Evolutionary conservation across 2,113 vertebrate species (phyloP).

Genomic region (Pachycephala philippinensis): DNA sequence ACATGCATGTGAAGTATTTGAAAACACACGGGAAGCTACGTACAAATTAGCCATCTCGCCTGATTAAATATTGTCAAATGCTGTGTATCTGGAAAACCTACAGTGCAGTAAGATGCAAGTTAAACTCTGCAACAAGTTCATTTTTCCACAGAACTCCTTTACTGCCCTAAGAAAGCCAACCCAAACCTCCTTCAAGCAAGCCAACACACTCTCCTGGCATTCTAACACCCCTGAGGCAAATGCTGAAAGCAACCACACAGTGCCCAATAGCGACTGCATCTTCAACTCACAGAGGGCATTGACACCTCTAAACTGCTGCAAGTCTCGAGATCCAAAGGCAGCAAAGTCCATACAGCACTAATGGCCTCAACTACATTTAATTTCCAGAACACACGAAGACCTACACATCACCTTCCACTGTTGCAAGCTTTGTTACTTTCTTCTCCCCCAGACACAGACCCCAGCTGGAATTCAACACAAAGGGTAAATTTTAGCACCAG

Average conservation of each 20-base stretch:
- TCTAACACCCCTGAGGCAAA: background rate
- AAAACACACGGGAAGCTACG: background rate
- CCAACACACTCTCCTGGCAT: background rate
- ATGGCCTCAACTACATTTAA: background rate
- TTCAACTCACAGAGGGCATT: background rate
- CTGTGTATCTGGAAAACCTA: background rate
- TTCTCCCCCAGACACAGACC: background rate
- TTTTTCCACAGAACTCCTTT: background rate
- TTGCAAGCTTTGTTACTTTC: background rate
- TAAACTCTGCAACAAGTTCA: background rate
- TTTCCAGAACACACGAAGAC: background rate
- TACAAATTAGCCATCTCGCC: background rate
- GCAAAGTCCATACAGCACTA: background rate
- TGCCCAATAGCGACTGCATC: accelerated
- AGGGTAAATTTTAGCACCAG: background rate
- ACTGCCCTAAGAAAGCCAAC: background rate
- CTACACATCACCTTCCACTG: background rate
- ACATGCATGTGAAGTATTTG: background rate
- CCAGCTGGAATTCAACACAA: background rate
- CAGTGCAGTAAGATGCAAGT: background rate
- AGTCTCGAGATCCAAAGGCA: background rate
- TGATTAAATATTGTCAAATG: background rate
- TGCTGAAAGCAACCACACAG: background rate
- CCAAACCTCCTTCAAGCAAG: background rate
- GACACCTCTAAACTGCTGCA: background rate